Conservation (phyloP, 2,888 invertebrate genomes). For the Seira sanloemensis region DNA sequence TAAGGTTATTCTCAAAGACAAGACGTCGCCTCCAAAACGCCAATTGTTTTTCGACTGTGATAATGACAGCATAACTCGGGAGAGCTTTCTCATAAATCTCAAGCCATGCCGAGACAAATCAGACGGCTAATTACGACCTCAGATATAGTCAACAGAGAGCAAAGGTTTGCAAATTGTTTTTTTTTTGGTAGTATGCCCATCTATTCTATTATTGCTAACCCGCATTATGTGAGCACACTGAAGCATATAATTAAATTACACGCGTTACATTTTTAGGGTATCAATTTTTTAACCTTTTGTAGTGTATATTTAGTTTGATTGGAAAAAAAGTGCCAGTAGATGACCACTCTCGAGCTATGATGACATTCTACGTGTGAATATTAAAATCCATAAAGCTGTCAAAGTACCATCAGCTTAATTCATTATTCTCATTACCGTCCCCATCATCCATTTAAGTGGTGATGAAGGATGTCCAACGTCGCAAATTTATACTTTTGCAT, state of each 20-base stretch:
- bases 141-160: constrained; percentile 29
- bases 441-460: constrained; percentile 15
- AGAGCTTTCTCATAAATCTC: constrained; percentile 49
- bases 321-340: too few relatives aligned
- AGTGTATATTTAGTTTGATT: too few relatives aligned
- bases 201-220: too few relatives aligned
- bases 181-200: constrained; percentile 22
- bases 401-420: constrained; percentile 41
- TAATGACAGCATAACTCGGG: constrained; percentile 40
- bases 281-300: constrained; percentile 47
- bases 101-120: constrained; percentile 45
- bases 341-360: too few relatives aligned
- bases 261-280: constrained; percentile 48
- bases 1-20: too few relatives aligned
- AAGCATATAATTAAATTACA: constrained; percentile 52
- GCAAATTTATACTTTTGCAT: too few relatives aligned
- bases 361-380: too few relatives aligned
- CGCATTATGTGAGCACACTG: constrained; percentile 47
- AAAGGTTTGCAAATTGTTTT: constrained; percentile 37
- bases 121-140: constrained; percentile 51
- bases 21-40: too few relatives aligned
- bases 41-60: constrained; percentile 35
- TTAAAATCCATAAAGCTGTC: constrained; percentile 18
- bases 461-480: constrained; percentile 39
- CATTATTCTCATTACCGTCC: constrained; percentile 46